phyloP scores from a whole-genome alignment of 1,140 invertebrate genomes.

The Andricus grossulariae region DNA sequence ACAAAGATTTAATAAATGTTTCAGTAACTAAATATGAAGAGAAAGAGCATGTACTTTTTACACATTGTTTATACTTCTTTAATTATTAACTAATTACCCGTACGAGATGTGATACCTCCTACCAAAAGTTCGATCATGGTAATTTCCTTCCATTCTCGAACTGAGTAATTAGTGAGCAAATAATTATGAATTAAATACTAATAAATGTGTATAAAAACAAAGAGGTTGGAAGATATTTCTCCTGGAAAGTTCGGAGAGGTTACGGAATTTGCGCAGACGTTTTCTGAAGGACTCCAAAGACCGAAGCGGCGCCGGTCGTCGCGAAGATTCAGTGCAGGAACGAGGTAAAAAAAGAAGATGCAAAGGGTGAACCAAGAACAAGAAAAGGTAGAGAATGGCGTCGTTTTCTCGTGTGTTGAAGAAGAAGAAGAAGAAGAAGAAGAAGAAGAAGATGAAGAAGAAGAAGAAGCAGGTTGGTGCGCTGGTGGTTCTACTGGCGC shows the following conservation, averaged over 20 bases:
- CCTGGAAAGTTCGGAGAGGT: neutral
- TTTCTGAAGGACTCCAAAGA: slow-evolving; percentile 38
- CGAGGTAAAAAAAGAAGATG: slow-evolving; percentile 37
- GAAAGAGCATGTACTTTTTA: no score
- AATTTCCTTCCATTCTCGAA: no score
- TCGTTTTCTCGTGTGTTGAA: slow-evolving; percentile 48
- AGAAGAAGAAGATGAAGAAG: slow-evolving; percentile 1
- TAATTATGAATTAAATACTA: no score
- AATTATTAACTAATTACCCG: no score
- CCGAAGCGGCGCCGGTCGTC: slow-evolving; percentile 26
- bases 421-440: slow-evolving; percentile 13
- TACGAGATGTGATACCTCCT: no score
- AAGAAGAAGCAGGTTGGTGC: slow-evolving; percentile 73
- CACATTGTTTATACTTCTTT: no score
- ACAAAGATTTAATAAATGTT: no score
- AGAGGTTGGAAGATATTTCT: neutral
- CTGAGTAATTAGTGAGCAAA: no score
- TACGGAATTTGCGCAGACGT: slow-evolving; percentile 26
- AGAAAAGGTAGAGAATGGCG: slow-evolving; percentile 52
- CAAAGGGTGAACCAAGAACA: slow-evolving; percentile 14
- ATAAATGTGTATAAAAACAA: neutral
- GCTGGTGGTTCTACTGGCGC: slow-evolving; percentile 75
- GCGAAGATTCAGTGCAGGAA: slow-evolving; percentile 23
- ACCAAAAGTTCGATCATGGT: no score
- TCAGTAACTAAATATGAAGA: no score